Conservation (phyloP, 2,888 invertebrate species). For the Rhopalosiphum nymphaeae region DNA sequence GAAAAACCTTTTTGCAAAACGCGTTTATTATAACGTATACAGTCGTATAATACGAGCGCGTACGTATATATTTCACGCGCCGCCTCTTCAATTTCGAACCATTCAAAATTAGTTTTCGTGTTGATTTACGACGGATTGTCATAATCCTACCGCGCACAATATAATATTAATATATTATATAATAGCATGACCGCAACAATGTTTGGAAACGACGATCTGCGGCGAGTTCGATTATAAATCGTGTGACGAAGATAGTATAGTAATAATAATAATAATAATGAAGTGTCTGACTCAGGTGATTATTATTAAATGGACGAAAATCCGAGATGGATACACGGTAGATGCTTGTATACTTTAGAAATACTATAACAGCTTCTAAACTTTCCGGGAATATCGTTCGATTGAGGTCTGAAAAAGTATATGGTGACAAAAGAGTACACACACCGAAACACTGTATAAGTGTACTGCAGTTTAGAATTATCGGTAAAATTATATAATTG, state of each 20-base stretch:
- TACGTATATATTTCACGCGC: not conserved
- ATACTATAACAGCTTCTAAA: not conserved
- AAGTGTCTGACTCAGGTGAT: not conserved
- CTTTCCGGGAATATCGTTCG: not conserved
- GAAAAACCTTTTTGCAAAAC: constrained; percentile 24
- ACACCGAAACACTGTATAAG: too few relatives aligned
- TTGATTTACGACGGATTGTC: constrained; percentile 61
- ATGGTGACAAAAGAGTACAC: not conserved
- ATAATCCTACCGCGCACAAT: constrained; percentile 13
- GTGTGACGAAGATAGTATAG: not conserved
- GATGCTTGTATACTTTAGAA: not conserved
- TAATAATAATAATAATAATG: not conserved
- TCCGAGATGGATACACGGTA: not conserved
- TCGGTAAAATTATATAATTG: not conserved
- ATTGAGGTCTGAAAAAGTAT: not conserved
- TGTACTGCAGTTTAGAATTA: too few relatives aligned
- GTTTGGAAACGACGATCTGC: not conserved
- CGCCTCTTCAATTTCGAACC: constrained; percentile 46
- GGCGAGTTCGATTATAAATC: constrained; percentile 42
- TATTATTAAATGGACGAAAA: not conserved
- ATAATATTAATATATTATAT: constrained; percentile 14
- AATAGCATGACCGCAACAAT: not conserved
- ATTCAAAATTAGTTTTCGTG: constrained; percentile 53
- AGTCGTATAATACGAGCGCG: not conserved
- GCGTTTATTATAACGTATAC: not conserved